These are phyloP conservation scores for Distichodus sexfasciatus DNA, from an alignment of 2,797 vertebrate genomes.

Conservation along the genomic window DNA sequence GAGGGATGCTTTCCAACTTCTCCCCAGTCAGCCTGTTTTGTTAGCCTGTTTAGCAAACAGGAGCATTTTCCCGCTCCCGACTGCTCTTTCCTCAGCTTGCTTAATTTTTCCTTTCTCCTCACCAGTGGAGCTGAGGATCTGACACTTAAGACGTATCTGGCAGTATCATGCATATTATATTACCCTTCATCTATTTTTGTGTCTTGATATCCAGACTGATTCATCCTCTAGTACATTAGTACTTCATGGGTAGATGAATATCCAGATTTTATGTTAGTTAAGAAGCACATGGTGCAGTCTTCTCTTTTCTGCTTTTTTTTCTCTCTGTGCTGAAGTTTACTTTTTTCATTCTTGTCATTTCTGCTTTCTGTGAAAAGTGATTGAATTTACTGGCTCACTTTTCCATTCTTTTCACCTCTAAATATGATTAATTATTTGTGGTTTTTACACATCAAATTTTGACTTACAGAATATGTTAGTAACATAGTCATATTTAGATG, in stretches of 20 bases:
- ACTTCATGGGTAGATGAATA: neutral
- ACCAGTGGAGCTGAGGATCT: neutral
- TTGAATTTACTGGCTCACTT: neutral
- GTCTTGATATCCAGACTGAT: constrained; percentile 1
- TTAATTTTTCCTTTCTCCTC: neutral
- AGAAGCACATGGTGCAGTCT: neutral
- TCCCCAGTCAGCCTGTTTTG: constrained; percentile 21
- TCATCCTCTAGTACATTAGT: constrained; percentile 3
- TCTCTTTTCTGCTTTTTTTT: constrained; percentile 10
- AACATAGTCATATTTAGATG: too few relatives aligned
- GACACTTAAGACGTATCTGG: neutral
- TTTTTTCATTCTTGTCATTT: neutral
- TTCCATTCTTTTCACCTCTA: too few relatives aligned
- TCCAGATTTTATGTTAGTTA: constrained; percentile 21
- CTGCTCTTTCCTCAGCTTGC: constrained; percentile 6
- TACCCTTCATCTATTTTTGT: constrained; percentile 7
- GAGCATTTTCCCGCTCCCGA: constrained; percentile 5
- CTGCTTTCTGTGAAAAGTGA: constrained; percentile 1
- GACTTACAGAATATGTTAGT: too few relatives aligned
- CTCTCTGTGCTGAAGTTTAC: too few relatives aligned
- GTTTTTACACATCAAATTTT: too few relatives aligned
- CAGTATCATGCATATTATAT: neutral
- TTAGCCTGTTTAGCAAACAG: constrained; percentile 17
- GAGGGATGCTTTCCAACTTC: constrained; percentile 32
- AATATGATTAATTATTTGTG: too few relatives aligned